phyloP scores from a whole-genome alignment of 2,113 vertebrate species.

The Silurus glanis region DNA sequence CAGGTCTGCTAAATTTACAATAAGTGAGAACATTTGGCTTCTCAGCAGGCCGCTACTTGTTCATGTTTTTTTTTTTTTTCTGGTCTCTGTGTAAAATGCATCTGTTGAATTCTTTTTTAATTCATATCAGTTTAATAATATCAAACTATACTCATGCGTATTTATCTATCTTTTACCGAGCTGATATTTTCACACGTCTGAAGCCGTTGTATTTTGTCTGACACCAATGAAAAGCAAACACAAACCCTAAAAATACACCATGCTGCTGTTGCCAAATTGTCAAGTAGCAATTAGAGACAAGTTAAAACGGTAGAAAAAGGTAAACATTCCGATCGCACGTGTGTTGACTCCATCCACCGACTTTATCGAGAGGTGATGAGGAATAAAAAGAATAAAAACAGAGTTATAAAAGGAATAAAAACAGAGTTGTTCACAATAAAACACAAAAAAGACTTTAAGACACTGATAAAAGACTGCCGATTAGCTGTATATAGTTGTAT shows the following conservation, averaged over 20 bases:
- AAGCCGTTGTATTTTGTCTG: neutral
- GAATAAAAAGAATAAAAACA: neutral
- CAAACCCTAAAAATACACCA: neutral
- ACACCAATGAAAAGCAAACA: neutral
- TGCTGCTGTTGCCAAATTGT: neutral
- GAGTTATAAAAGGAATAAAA: neutral
- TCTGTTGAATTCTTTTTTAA: neutral
- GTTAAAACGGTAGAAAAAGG: neutral
- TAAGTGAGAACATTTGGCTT: neutral
- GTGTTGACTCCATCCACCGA: neutral
- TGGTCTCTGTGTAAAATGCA: neutral
- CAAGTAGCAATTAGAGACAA: neutral
- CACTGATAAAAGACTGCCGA: neutral
- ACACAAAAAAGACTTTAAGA: no score
- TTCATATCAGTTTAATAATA: neutral
- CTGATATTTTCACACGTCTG: neutral
- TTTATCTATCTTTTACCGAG: neutral
- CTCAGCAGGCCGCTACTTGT: neutral
- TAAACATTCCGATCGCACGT: neutral
- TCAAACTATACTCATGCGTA: neutral
- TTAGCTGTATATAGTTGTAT: neutral
- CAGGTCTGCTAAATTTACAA: neutral
- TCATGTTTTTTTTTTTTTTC: neutral
- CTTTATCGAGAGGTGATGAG: neutral
- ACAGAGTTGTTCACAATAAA: neutral